These are phyloP conservation scores for Solenopsis fugax DNA, from an alignment of 1,140 invertebrate species.

Conservation along the genomic window DNA sequence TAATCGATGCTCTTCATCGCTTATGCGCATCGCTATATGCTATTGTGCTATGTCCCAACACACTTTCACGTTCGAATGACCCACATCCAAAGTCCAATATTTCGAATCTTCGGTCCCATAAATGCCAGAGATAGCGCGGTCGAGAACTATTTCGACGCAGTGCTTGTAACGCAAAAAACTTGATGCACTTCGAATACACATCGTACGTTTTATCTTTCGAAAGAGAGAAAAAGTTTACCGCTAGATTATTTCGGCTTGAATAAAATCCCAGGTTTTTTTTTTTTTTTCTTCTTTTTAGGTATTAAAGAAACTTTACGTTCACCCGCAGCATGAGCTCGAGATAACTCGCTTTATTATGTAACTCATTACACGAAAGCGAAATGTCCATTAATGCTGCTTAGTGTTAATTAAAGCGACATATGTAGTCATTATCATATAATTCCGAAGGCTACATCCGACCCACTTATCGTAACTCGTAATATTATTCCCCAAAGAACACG, in stretches of 20 bases:
- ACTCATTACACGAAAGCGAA: not conserved
- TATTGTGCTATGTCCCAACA: not conserved
- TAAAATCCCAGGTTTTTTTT: not conserved
- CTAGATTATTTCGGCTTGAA: not conserved
- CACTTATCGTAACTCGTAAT: constrained; percentile 18
- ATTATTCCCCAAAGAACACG: constrained; percentile 9
- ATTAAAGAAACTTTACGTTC: too few relatives aligned
- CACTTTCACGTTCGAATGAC: constrained; percentile 10
- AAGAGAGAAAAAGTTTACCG: not conserved
- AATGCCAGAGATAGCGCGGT: not conserved
- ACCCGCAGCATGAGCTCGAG: too few relatives aligned
- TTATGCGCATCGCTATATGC: constrained; percentile 25
- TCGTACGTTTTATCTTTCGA: not conserved
- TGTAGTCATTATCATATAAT: constrained; percentile 34
- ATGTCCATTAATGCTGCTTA: not conserved
- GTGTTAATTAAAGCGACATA: not conserved
- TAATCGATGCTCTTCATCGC: constrained; percentile 38
- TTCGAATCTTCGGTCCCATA: not conserved
- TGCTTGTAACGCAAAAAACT: not conserved
- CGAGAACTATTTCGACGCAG: not conserved
- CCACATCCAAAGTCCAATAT: constrained; percentile 36
- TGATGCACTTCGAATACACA: not conserved
- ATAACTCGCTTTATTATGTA: too few relatives aligned
- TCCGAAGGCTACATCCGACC: constrained; percentile 4
- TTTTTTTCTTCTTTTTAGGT: not conserved